These are phyloP conservation scores for Chymomyza amoena DNA, from an alignment of 2,888 invertebrate genomes.

Conservation along the genomic window DNA sequence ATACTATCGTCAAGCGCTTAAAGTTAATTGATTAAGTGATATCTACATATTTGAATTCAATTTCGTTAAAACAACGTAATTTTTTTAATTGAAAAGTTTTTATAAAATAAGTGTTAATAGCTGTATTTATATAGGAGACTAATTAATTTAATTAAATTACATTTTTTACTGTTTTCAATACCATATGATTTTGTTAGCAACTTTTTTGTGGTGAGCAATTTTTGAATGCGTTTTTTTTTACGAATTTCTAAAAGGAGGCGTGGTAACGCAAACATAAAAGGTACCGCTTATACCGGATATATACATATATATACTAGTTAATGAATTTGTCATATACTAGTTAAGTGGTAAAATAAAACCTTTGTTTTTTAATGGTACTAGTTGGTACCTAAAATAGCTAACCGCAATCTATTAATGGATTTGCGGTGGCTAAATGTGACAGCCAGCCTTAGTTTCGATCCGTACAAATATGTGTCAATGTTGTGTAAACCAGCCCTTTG, in stretches of 20 bases:
- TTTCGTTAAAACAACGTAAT: neutral
- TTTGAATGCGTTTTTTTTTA: neutral
- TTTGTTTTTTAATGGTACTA: neutral
- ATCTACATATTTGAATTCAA: neutral
- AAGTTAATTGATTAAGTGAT: neutral
- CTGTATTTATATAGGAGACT: neutral
- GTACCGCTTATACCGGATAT: no score
- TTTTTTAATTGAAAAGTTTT: neutral
- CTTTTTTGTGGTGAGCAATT: neutral
- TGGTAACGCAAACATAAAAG: neutral
- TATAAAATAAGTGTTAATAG: neutral
- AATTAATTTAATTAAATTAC: neutral
- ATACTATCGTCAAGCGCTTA: slow-evolving; percentile 25
- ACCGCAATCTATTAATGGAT: slow-evolving; percentile 31
- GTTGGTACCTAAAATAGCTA: slow-evolving; percentile 17
- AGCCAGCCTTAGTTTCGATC: neutral
- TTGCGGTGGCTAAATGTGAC: slow-evolving; percentile 14
- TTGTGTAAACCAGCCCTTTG: slow-evolving; percentile 28
- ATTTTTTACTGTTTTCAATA: neutral
- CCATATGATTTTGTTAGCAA: neutral
- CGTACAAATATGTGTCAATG: neutral
- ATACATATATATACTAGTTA: neutral
- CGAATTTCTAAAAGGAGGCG: neutral
- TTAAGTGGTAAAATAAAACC: neutral
- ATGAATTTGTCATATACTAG: neutral